phyloP scores from a whole-genome alignment of 2,797 vertebrate species.

The Muraenolepis orangiensis region DNA sequence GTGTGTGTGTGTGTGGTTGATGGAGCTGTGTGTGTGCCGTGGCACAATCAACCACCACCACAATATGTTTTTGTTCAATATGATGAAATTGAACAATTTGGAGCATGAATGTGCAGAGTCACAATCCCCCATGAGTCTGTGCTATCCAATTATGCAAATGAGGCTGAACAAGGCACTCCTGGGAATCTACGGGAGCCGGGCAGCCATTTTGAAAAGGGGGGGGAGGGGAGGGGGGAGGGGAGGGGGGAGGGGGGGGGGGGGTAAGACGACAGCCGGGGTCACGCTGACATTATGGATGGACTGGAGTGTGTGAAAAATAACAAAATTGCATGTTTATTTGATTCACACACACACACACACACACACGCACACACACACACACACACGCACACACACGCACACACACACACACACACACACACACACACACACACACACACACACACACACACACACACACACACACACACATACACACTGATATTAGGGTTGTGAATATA shows the following conservation, averaged over 20 bases:
- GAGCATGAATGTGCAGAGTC: conserved; percentile 59
- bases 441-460: too few relatives aligned
- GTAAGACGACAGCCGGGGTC: not conserved
- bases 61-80: conserved; percentile 49
- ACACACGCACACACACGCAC: too few relatives aligned
- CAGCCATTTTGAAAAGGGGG: conserved; percentile 37
- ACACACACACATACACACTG: too few relatives aligned
- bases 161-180: conserved; percentile 45
- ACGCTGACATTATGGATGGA: too few relatives aligned
- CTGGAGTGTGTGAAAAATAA: too few relatives aligned
- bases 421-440: too few relatives aligned
- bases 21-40: conserved; percentile 4
- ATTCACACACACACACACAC: not conserved
- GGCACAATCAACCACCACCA: conserved; percentile 32
- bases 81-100: conserved; percentile 60
- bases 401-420: too few relatives aligned
- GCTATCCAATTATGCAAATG: conserved; percentile 68
- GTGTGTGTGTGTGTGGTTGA: conserved; percentile 11
- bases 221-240: conserved; percentile 14
- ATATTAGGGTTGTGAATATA: not conserved
- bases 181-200: conserved; percentile 46
- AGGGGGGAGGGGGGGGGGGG: conserved; percentile 18
- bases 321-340: too few relatives aligned
- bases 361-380: not conserved
- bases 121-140: conserved; percentile 58